Evolutionary conservation across 1,140 invertebrate genomes (phyloP), one percentile per base, ranked within the genome.

Genomic region (Plutomurus gul): DNA sequence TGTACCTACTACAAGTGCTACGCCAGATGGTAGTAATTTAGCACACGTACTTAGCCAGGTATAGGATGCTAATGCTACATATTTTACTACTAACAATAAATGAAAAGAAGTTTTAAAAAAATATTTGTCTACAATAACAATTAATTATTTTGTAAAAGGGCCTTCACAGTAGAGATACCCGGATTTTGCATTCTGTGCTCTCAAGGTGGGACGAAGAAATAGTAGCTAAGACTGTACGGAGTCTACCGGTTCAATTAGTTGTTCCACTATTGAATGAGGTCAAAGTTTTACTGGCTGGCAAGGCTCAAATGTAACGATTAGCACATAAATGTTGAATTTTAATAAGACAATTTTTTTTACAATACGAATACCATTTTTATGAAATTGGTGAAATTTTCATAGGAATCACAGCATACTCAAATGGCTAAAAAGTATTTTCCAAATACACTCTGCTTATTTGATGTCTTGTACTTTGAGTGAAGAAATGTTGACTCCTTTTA

Each of bases 101-200:
- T n/a, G n/a, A n/a, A n/a, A n/a, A n/a, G n/a, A n/a, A n/a, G n/a
- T n/a, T n/a, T n/a, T n/a, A n/a, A 39, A 46, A 33, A 72, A 25
- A 16, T 77, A 60, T 43, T 10, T 46, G 36, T 25, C 6, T 71
- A 20, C 16, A 8, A 60, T 49, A 18, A 27, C 25, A 10, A 43
- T 4, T 51, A 18, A 8, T 6, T 39, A 46, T 79, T 43, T 79
- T 27, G 75, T 81, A 84, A 16, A 91, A 95, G 87, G 93, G 91
- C 0, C 86, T 95, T 40, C 92, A 93, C 81, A 94, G 93, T 82
- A 92, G 93, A 84, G 92, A 95, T 84, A 89, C 89, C 83, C 87
- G 85, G 33, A 89, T 92, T 77, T 82, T 93, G 4, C 85, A 86
- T 18, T 89, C 85, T 13, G 91, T 92, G 1, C 84, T 93, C 16